Percentiles rank a stretch among this genome's conserved stretches.
phyloP scores from a whole-genome alignment of 1,140 invertebrate genomes.

The Euura saliciscinereae region DNA sequence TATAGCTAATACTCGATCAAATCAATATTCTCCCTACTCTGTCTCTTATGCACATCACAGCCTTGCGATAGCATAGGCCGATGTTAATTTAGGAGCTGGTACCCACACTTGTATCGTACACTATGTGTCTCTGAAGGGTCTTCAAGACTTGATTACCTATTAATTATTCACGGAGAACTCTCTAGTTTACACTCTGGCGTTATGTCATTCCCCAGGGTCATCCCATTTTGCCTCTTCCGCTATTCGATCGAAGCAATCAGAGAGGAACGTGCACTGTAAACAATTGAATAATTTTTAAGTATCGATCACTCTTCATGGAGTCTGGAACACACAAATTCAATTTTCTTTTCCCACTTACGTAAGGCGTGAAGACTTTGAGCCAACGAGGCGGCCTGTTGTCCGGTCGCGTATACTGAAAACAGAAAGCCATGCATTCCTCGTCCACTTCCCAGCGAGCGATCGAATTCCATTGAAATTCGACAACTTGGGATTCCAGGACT shows the following conservation, averaged over 20 bases:
- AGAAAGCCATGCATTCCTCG: slow-evolving; percentile 89
- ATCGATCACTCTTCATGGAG: slow-evolving; percentile 15
- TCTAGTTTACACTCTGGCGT: neutral
- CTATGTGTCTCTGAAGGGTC: neutral
- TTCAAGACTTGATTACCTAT: neutral
- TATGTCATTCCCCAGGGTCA: slow-evolving; percentile 73
- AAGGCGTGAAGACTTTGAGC: slow-evolving; percentile 90
- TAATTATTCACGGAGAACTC: neutral
- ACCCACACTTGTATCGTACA: neutral
- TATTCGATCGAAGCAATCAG: slow-evolving; percentile 94
- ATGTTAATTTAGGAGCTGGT: neutral
- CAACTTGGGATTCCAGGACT: slow-evolving; percentile 81
- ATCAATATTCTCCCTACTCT: neutral
- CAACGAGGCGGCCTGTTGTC: slow-evolving; percentile 81
- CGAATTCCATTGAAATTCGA: slow-evolving; percentile 83
- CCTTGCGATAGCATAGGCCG: neutral
- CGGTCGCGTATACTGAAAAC: slow-evolving; percentile 81
- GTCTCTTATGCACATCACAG: neutral
- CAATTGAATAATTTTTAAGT: slow-evolving; percentile 23
- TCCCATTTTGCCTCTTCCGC: slow-evolving; percentile 86
- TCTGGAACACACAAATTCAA: slow-evolving; percentile 14
- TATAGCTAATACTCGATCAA: neutral
- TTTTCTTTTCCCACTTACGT: slow-evolving; percentile 71
- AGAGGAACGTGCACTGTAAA: slow-evolving; percentile 88
- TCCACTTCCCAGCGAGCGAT: slow-evolving; percentile 87